Evolutionary conservation across 2,113 vertebrate species (phyloP), one percentile per base, ranked within the genome.

Genomic region (Tauraco erythrolophus): DNA sequence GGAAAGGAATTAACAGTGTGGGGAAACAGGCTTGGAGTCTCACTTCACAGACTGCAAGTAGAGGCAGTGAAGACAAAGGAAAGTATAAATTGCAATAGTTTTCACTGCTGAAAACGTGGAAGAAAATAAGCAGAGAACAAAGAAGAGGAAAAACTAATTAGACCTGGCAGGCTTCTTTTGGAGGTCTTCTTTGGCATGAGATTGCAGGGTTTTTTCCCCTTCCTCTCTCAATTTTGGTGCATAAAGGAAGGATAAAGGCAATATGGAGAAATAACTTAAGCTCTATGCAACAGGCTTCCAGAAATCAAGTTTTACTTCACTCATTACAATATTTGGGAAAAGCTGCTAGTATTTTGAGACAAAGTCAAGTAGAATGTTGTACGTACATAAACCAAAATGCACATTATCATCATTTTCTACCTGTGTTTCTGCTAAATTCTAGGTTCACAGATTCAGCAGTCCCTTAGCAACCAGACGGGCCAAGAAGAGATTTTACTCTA

Each of bases 151-250:
- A 71, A 39, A 61, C 5, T 60, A 62, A 82, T 4, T 50, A 65
- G 25, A 76, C 10, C 17, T 41, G 7, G 23, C 5, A 80, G 28
- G 14, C 9, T 50, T 65, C 62, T 75, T 66, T 21, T 19, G 9
- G 7, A 61, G 27, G 14, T 53, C 77, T 87, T 74, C 41, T 77
- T 25, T 48, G 10, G 7, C 54, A 24, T 27, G 27, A 35, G 6
- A 13, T 21, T 51, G 11, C 3, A 2, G 15, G 6, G 1, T 0
- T 10, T 39, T 4, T 2, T 7, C 22, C 9, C 10, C 10, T 15
- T 12, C 11, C 19, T 43, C 10, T 18, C 9, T 14, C 8, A 46
- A 3, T n/a, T 66, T 25, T 24, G 11, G 10, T n/a, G 7, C 12
- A 53, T 22, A 65, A 64, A 58, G 11, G 39, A 54, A 68, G 11